Base-by-base conservation (phyloP, 2,113 vertebrate species). In the Stigmatopora nigra region DNA sequence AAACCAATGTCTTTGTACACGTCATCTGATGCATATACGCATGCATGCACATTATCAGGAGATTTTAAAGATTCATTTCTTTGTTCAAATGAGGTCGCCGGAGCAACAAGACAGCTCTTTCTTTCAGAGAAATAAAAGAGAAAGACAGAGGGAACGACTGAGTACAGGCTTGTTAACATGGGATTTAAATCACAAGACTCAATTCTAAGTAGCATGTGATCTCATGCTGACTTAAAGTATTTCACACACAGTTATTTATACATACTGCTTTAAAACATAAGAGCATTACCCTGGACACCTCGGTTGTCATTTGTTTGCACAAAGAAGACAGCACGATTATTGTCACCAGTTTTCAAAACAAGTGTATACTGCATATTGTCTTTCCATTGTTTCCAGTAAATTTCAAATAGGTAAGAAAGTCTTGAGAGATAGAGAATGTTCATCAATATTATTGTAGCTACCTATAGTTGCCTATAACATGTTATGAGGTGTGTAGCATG, bases 41-140 rank as follows among this genome's bases (percentile, higher is more conserved):
- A 65, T 61, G 67, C 5, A 74, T 55, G 78, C 35, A 68, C 45
- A 84, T 77, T 67, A 82, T 81, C 81, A 82, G 73, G 83, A 68
- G 67, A 76, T 72, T 79, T 76, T 56, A 72, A 68, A 80, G 71
- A 78, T 82, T 81, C 65, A 68, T 77, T 72, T 70, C 65, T 60
- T 48, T 69, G 61, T 79, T 86, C 81, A 82, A 76, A 67, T 57
- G 45, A 64, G 67, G 81, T 84, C 79, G 83, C 79, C 83, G 75
- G 52, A 71, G 81, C 79, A 86, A 88, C 82, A 71, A 63, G 61
- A 13, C n/a, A 20, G 10, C 19, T 25, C 19, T 10, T 55, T 25
- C 52, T 25, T 51, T 19, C 52, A 25, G 20, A 11, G 11, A 13
- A 12, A 14, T 10, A 20, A 31, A 36, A 68, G 10, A 63, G 25